A percentile compares a stretch with the other conserved stretches of the same genome.
Evolutionary conservation across 2,113 vertebrate genomes (phyloP).

Genomic region (Dipodomys spectabilis): DNA sequence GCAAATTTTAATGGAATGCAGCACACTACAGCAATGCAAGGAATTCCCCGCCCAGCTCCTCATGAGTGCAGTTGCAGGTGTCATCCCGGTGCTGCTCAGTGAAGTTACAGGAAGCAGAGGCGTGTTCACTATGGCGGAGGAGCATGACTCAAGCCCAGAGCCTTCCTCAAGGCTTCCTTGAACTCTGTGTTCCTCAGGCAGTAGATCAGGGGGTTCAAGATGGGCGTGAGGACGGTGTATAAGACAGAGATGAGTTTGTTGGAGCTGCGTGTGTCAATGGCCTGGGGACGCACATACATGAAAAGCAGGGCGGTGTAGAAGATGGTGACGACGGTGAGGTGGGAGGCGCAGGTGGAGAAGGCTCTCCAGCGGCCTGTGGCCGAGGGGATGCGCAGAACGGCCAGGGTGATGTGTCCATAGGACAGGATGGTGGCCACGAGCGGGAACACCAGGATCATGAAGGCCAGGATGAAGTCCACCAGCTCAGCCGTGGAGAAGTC

Average conservation of each 20-base stretch:
- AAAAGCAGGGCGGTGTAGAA: slow-evolving; percentile 79
- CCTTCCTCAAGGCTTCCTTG: slow-evolving; percentile 61
- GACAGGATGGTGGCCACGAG: slow-evolving; percentile 73
- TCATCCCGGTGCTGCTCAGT: not conserved
- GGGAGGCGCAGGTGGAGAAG: slow-evolving; percentile 81
- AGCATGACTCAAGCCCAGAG: not conserved
- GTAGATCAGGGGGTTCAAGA: slow-evolving; percentile 59
- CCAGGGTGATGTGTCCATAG: slow-evolving; percentile 73
- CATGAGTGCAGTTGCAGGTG: no score
- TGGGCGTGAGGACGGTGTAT: slow-evolving; percentile 58
- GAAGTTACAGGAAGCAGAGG: accelerated
- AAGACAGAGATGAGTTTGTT: slow-evolving; percentile 60
- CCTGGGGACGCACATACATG: slow-evolving; percentile 77
- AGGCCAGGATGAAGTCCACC: slow-evolving; percentile 77
- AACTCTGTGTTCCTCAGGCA: slow-evolving; percentile 67
- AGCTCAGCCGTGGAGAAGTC: slow-evolving; percentile 64
- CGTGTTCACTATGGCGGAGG: accelerated
- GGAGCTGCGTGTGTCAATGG: slow-evolving; percentile 58
- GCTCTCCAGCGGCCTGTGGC: slow-evolving; percentile 52
- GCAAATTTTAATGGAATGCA: not conserved
- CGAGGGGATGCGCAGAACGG: slow-evolving; percentile 71
- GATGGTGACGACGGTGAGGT: slow-evolving; percentile 75
- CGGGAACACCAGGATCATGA: slow-evolving; percentile 75
- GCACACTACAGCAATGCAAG: no score
- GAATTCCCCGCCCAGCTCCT: not conserved